Conservation (phyloP, 1,140 invertebrate genomes). For the Drosophila simulans region DNA sequence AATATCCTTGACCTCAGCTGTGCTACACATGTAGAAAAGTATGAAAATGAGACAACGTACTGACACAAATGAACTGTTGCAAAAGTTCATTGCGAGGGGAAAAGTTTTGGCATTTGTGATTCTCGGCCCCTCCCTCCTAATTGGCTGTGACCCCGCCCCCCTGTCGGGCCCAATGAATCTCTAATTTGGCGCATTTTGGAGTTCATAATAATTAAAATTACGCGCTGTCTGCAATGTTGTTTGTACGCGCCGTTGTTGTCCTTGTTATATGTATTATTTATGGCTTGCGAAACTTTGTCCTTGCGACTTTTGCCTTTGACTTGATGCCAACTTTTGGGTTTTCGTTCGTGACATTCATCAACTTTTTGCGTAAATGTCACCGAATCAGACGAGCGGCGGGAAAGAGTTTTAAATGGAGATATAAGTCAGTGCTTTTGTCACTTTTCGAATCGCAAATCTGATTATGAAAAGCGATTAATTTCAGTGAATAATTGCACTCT, state of each 20-base stretch:
- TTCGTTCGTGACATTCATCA: slow-evolving; percentile 72
- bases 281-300: slow-evolving; percentile 54
- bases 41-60: slow-evolving; percentile 14
- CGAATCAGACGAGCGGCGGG: slow-evolving; percentile 8
- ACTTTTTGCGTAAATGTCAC: slow-evolving; percentile 55
- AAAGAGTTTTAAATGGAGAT: slow-evolving; percentile 25
- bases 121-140: slow-evolving; percentile 4
- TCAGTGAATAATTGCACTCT: slow-evolving; percentile 39
- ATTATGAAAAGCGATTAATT: slow-evolving; percentile 41
- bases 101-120: slow-evolving; percentile 65
- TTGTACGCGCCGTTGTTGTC: slow-evolving; percentile 42
- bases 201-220: slow-evolving; percentile 82
- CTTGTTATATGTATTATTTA: slow-evolving; percentile 76
- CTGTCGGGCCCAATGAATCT: slow-evolving; percentile 68
- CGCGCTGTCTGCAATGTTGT: slow-evolving; percentile 66
- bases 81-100: slow-evolving; percentile 63
- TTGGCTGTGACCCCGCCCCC: slow-evolving; percentile 10
- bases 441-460: slow-evolving; percentile 20
- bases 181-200: slow-evolving; percentile 73
- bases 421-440: slow-evolving; percentile 43
- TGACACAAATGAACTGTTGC: slow-evolving; percentile 48
- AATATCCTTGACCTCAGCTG: background rate
- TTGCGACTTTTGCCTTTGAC: slow-evolving; percentile 71
- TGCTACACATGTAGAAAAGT: background rate
- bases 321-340: slow-evolving; percentile 69